phyloP scores from a whole-genome alignment of 1,140 invertebrate species.

The Halyomorpha halys region DNA sequence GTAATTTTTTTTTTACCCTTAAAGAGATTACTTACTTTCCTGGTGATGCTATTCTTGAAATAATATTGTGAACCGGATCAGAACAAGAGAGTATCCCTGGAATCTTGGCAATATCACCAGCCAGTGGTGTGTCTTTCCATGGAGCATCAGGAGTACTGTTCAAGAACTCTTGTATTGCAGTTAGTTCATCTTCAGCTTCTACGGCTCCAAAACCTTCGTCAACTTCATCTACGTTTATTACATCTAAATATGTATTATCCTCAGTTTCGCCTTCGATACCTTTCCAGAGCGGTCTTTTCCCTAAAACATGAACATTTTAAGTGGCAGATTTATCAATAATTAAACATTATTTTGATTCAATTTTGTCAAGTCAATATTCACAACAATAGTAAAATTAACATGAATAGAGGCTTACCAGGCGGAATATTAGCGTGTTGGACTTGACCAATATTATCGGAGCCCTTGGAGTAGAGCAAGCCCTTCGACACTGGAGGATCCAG shows the following conservation, averaged over 20 bases:
- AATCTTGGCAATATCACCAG: neutral
- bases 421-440: slow-evolving; percentile 16
- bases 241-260: neutral
- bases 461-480: slow-evolving; percentile 26
- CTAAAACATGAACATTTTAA: neutral
- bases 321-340: neutral
- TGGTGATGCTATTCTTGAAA: neutral
- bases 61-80: neutral
- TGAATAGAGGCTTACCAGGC: slow-evolving; percentile 5
- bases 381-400: no score
- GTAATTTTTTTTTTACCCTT: no score
- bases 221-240: neutral
- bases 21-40: no score
- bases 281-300: neutral
- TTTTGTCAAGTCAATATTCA: no score
- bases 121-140: neutral
- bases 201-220: neutral
- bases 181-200: slow-evolving; percentile 1
- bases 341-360: no score
- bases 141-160: slow-evolving; percentile 14
- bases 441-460: slow-evolving; percentile 3
- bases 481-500: slow-evolving; percentile 55
- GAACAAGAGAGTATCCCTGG: neutral
- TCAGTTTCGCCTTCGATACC: neutral
- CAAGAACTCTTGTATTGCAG: slow-evolving; percentile 10